Evolutionary conservation across 2,113 vertebrate species (phyloP), one percentile per base, ranked within the genome.

Genomic region (Mesoclemmys tuberculata): DNA sequence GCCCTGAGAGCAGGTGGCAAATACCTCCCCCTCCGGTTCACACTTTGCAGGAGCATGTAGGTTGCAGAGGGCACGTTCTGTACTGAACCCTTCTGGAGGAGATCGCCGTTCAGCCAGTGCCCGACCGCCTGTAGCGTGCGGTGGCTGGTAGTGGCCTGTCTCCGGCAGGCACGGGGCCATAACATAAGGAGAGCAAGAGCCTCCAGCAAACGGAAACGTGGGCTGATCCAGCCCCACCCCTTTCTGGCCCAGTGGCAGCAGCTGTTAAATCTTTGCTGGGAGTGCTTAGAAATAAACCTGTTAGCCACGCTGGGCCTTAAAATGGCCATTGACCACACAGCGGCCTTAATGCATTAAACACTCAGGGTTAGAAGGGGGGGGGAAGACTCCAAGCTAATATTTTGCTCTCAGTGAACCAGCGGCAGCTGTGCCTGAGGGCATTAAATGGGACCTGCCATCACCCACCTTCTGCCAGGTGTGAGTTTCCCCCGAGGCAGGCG

Each of bases 351-450:
- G 95, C 58, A 1, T 1, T 4, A 29, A 81, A 10, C 0, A 0
- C 41, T 84, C 41, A 6, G 14, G 35, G 52, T 90, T 46, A 52
- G 74, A 22, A 54, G 46, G 82, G 48, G 19, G 1, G 19, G 27
- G 5, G 11, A 18, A 8, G 13, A 14, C 82, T 87, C 27, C 35
- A 41, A 82, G 52, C 35, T 2, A 6, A 38, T 46, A 52, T 75
- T 84, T 55, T 44, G 51, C 10, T 77, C 75, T 41, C 75, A 10
- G 35, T 0, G 24, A 54, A 56, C 80, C 52, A 26, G 4, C 1
- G 88, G 84, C 89, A 88, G 92, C 93, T 88, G 88, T 52, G 55
- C 12, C 41, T 27, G 64, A 88, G 74, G 89, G 54, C 55, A 64
- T 26, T 82, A 8, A 10, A 26, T 2, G 8, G 61, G 54, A 27